Evolutionary conservation across 1,140 invertebrate genomes (phyloP).

Genomic region (Heliconius hermathena): DNA sequence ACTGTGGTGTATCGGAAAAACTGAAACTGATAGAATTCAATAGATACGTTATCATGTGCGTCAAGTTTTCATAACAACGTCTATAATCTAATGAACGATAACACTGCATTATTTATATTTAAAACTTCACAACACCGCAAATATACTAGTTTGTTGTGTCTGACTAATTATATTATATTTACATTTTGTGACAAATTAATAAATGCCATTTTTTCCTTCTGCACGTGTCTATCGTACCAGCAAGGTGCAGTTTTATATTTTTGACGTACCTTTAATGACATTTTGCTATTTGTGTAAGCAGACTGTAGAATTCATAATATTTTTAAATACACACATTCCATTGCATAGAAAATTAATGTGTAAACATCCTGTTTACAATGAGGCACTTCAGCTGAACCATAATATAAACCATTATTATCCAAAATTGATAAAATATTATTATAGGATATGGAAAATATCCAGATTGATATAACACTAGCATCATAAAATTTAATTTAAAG

Average conservation of each 20-base stretch:
- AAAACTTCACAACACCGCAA: neutral
- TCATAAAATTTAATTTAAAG: neutral
- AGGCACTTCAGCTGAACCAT: neutral
- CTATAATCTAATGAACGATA: slow-evolving; percentile 50
- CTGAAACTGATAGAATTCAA: slow-evolving; percentile 31
- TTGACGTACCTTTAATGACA: no score
- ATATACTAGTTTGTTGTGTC: neutral
- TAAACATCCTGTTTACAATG: neutral
- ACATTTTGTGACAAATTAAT: neutral
- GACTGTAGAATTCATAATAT: no score
- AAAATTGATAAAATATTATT: neutral
- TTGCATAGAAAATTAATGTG: neutral
- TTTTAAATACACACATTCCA: neutral
- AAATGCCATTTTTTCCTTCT: neutral
- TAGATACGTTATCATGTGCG: slow-evolving; percentile 57
- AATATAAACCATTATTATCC: neutral
- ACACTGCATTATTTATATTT: slow-evolving; percentile 20
- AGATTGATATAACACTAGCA: neutral
- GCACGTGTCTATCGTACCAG: no score
- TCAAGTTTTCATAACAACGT: slow-evolving; percentile 53
- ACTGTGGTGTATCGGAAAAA: slow-evolving; percentile 28
- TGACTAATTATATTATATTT: slow-evolving; percentile 5
- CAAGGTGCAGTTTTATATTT: no score
- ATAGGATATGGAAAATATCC: neutral
- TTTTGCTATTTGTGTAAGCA: no score